Base-by-base conservation (phyloP, 2,113 vertebrate genomes). In the Chaetorhynchus papuensis region DNA sequence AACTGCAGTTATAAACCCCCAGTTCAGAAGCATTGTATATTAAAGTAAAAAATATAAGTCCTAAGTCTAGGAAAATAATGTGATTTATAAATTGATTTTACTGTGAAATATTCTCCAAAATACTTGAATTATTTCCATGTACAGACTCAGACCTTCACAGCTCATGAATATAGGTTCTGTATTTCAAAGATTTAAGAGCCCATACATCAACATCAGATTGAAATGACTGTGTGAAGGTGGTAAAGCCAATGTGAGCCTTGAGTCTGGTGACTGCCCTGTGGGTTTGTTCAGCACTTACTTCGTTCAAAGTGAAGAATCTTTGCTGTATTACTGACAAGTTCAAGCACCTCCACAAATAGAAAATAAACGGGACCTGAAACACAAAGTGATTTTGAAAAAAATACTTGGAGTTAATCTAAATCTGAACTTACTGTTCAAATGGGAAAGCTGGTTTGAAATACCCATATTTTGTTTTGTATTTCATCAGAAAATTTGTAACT, bases 11-110 rank as follows among this genome's bases (percentile, higher is more conserved):
- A 70, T 75, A 96, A 92, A 65, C 35, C 45, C 77, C 28, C 59
- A 78, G 74, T 84, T 83, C 87, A 93, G 76, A 94, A 95, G 50
- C 19, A 76, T 56, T 89, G 83, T 96, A 78, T 77, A 87, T 75
- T 81, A 89, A 31, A 42, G 39, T 33, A 96, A 97, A 93, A 94
- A 89, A 53, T 65, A 82, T 37, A 85, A 77, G 39, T 72, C 28
- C n/a, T 88, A 91, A 89, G 53, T 69, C 75, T 97, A 69, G 4
- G 2, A 10, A 90, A 89, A 93, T 71, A 8, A 19, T 78, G 33
- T 9, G 35, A 92, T 91, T 92, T 95, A 71, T 90, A 87, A 37
- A 45, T 75, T 80, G 7, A 84, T 90, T 77, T 96, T 93, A 74
- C 57, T 68, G 30, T 50, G 66, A 94, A 91, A 76, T 91, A 75